A percentile compares a stretch with the other conserved stretches of the same genome.
Conservation (phyloP, 2,888 invertebrate species). For the Tachystola acroxantha region DNA sequence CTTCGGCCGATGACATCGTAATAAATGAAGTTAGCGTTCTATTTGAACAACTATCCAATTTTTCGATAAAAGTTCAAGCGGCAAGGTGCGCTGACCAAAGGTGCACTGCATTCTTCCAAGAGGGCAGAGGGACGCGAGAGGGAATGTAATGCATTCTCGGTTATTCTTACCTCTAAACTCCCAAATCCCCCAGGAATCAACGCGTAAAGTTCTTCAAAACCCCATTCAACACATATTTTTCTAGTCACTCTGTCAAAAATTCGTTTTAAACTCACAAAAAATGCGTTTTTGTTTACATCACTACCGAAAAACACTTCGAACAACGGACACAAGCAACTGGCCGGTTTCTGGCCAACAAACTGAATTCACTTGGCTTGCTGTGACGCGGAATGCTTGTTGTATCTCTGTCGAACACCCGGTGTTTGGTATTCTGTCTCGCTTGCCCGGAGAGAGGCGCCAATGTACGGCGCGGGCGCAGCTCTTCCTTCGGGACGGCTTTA, state of each 20-base stretch:
- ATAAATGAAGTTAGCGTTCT: neutral
- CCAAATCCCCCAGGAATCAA: slow-evolving; percentile 29
- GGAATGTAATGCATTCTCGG: slow-evolving; percentile 66
- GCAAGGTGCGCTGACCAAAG: slow-evolving; percentile 70
- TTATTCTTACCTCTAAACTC: slow-evolving; percentile 60
- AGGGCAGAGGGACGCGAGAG: slow-evolving; percentile 72
- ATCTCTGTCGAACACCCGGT: slow-evolving; percentile 23
- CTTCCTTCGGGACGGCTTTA: slow-evolving; percentile 62
- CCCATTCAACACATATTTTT: slow-evolving; percentile 46
- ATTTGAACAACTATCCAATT: slow-evolving; percentile 18
- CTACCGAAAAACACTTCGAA: slow-evolving; percentile 38
- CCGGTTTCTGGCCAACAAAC: slow-evolving; percentile 66
- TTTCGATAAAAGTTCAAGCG: slow-evolving; percentile 35
- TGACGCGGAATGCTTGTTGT: slow-evolving; percentile 63
- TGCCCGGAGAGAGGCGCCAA: slow-evolving; percentile 70
- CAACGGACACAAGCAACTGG: slow-evolving; percentile 46
- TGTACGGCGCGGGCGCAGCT: slow-evolving; percentile 64
- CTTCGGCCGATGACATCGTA: neutral
- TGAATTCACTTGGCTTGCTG: slow-evolving; percentile 62
- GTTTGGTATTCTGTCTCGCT: slow-evolving; percentile 35
- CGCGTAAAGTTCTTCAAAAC: slow-evolving; percentile 14
- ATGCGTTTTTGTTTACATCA: slow-evolving; percentile 63
- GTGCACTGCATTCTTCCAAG: slow-evolving; percentile 69
- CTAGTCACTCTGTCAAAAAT: slow-evolving; percentile 40
- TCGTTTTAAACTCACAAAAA: slow-evolving; percentile 39